Evolutionary conservation across 2,797 vertebrate genomes (phyloP), one percentile per base, ranked within the genome.

Genomic region (Cynopterus sphinx): DNA sequence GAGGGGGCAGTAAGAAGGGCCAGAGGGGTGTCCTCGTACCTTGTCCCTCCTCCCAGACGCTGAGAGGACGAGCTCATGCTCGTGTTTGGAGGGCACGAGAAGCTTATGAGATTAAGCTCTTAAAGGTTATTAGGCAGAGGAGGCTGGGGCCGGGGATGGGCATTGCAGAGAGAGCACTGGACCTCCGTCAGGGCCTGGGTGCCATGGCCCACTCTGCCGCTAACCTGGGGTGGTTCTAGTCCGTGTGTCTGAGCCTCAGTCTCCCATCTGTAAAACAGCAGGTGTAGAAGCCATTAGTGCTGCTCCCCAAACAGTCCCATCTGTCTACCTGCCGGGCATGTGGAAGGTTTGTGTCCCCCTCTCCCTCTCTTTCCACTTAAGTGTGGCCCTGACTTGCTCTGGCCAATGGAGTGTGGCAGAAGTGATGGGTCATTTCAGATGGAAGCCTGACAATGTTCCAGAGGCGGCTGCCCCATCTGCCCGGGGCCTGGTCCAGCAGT

Each of bases 101-200:
- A 61, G 95, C 70, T 94, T 84, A 90, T 59, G n/a, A 71, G 96
- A 92, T 96, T 94, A 95, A 77, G 79, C 13, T 95, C 78, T 85
- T 61, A 9, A 16, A 43, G 86, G 91, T 85, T 83, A 22, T 57
- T 33, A 8, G 49, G 70, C 74, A 68, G 85, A 36, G 31, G 33
- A 59, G 63, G 51, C 13, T 16, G 49, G 15, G 65, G 65, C 13
- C 21, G 43, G 59, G 57, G 28, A 33, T 3, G 43, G 0, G 6
- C 15, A 22, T 0, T 13, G 22, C 28, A 28, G 57, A 70, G 16
- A 26, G 51, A 57, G 49, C 22, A 0, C 13, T 7, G 55, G 57
- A 1, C 90, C 21, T 6, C 13, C 5, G 51, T 2, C 53, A 41
- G 36, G 17, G 46, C 9, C 65, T 55, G 43, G 59, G 33, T 15